Evolutionary conservation across 2,888 invertebrate genomes (phyloP).

Genomic region (Ennomos fuscantarius): DNA sequence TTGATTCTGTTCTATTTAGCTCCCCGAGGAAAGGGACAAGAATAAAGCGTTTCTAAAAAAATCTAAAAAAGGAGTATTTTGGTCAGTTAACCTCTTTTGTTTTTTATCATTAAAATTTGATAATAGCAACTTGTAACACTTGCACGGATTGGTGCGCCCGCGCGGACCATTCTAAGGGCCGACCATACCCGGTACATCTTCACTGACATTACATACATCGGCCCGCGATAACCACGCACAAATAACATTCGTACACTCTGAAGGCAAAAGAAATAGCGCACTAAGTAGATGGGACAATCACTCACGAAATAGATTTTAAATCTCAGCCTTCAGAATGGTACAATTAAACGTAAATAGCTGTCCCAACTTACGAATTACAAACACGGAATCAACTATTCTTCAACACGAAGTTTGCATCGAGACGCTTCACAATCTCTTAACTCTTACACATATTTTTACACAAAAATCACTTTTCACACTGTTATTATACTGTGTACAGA

Average conservation of each 20-base stretch:
- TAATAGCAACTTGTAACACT: slow-evolving; percentile 17
- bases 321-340: slow-evolving; percentile 36
- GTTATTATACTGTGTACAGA: slow-evolving; percentile 36
- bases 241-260: slow-evolving; percentile 40
- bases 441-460: slow-evolving; percentile 39
- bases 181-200: slow-evolving; percentile 36
- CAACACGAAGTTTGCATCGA: slow-evolving; percentile 49
- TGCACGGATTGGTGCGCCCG: slow-evolving; percentile 20
- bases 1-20: slow-evolving; percentile 5
- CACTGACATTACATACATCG: slow-evolving; percentile 49
- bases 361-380: slow-evolving; percentile 78
- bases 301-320: slow-evolving; percentile 27
- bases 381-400: slow-evolving; percentile 77
- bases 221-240: slow-evolving; percentile 60
- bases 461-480: slow-evolving; percentile 42
- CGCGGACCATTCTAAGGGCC: slow-evolving; percentile 17
- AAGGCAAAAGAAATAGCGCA: slow-evolving; percentile 43
- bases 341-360: slow-evolving; percentile 58
- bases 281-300: slow-evolving; percentile 31
- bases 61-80: slow-evolving; percentile 10
- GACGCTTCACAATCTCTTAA: slow-evolving; percentile 41
- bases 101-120: neutral
- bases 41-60: slow-evolving; percentile 4
- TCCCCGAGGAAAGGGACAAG: neutral
- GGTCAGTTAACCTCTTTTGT: slow-evolving; percentile 2